phyloP scores from a whole-genome alignment of 2,113 vertebrate species.

The Equus quagga region DNA sequence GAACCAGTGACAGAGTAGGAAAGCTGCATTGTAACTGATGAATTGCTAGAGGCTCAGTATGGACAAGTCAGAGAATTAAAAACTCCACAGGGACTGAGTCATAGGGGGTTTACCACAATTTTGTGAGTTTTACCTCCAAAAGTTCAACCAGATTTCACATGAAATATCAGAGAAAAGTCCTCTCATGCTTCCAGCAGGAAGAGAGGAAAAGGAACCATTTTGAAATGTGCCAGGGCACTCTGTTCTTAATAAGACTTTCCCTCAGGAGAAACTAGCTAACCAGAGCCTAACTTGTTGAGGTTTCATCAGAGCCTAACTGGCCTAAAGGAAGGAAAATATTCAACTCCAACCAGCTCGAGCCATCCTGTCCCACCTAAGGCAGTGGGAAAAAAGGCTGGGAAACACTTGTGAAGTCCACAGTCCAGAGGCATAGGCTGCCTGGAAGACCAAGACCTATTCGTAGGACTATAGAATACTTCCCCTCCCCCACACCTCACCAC shows the following conservation, averaged over 20 bases:
- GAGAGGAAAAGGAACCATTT: neutral
- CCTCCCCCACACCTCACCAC: neutral
- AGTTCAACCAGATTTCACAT: neutral
- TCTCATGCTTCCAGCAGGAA: neutral
- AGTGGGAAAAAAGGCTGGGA: neutral
- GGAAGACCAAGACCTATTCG: neutral
- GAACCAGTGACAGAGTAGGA: neutral
- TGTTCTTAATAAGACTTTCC: neutral
- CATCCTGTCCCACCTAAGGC: neutral
- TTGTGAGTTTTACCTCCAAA: neutral
- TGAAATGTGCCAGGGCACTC: neutral
- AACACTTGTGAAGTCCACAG: neutral
- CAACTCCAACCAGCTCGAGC: neutral
- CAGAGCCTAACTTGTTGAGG: neutral
- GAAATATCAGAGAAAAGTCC: neutral
- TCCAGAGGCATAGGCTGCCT: neutral
- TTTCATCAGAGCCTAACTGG: neutral
- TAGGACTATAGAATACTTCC: neutral
- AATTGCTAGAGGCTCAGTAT: neutral
- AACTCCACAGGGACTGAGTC: neutral
- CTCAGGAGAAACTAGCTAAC: neutral
- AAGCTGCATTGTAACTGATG: neutral
- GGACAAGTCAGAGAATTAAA: neutral
- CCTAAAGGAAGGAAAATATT: neutral
- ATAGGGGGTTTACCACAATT: neutral